Percentiles rank a stretch among this genome's conserved stretches.
phyloP scores from a whole-genome alignment of 1,140 invertebrate species.

The Drosophila watanabei region DNA sequence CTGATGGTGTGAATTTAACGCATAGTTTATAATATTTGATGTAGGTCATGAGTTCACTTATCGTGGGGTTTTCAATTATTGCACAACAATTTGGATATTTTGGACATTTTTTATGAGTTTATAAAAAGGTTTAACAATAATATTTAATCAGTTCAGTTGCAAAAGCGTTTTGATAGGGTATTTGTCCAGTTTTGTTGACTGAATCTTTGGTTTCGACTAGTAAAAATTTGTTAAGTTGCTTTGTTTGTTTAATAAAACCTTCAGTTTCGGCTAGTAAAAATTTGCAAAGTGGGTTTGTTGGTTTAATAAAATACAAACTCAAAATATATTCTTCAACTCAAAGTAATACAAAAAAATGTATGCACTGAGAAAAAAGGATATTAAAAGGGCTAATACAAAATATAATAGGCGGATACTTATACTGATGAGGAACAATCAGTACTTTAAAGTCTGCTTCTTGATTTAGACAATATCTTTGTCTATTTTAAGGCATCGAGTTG shows the following conservation, averaged over 20 bases:
- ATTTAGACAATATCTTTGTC: background rate
- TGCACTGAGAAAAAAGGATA: background rate
- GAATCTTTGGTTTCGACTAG: background rate
- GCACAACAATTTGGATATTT: background rate
- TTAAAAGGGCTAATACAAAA: background rate
- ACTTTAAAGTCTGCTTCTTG: background rate
- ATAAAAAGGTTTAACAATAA: background rate
- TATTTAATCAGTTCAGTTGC: background rate
- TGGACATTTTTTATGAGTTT: background rate
- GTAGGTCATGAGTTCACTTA: background rate
- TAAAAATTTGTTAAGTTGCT: too few species aligned
- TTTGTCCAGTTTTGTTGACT: background rate
- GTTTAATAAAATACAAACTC: background rate
- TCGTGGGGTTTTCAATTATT: background rate
- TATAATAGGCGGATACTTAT: background rate
- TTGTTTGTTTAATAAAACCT: conserved; percentile 6
- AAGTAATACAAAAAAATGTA: background rate
- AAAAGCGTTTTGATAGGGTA: background rate
- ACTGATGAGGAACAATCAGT: background rate
- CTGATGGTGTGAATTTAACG: background rate
- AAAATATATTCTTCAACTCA: too few species aligned
- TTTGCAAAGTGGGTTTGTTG: background rate
- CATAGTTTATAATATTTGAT: background rate
- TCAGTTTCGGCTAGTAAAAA: background rate
- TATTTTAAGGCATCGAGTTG: background rate